A percentile compares a stretch with the other conserved stretches of the same genome.
Evolutionary conservation across 2,797 vertebrate species (phyloP).

Genomic region (Manis pentadactyla): DNA sequence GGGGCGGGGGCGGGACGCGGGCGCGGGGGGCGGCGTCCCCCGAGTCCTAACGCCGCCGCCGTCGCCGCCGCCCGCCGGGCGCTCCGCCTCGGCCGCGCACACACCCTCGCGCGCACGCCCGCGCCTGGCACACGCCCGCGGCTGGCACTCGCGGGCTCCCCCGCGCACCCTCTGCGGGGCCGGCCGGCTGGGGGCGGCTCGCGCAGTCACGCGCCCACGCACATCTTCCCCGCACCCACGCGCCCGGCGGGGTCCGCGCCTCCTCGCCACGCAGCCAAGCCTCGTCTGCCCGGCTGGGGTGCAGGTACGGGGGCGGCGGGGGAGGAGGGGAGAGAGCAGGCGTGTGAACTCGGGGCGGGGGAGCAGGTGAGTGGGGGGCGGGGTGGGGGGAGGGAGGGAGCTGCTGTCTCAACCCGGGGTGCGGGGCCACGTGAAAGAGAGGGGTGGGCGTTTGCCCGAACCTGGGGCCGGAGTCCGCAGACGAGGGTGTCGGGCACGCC

Average conservation of each 20-base stretch:
- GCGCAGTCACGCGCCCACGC: conserved; percentile 41
- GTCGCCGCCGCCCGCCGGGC: conserved; percentile 45
- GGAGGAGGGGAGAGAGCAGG: not conserved
- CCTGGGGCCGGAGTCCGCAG: not conserved
- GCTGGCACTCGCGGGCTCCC: conserved; percentile 56
- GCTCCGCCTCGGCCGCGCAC: conserved; percentile 69
- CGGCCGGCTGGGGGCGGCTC: not conserved
- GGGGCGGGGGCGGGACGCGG: conserved; percentile 70
- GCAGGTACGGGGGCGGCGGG: conserved; percentile 70
- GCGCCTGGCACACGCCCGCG: conserved; percentile 60
- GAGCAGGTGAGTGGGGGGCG: conserved; percentile 22
- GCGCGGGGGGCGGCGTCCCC: conserved; percentile 84
- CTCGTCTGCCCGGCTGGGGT: conserved; percentile 57
- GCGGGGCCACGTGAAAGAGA: not conserved
- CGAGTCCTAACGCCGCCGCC: conserved; percentile 85
- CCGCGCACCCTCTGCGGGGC: conserved; percentile 57
- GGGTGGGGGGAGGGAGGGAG: too few relatives aligned
- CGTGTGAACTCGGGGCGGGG: conserved; percentile 47
- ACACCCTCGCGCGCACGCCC: conserved; percentile 73
- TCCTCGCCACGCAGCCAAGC: conserved; percentile 21
- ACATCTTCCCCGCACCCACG: conserved; percentile 21
- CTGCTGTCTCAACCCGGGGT: not conserved
- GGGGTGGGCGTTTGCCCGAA: not conserved
- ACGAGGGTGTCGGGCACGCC: conserved; percentile 40
- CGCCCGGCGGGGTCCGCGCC: conserved; percentile 7